These are phyloP conservation scores for Megalurothrips usitatus DNA, from an alignment of 2,888 invertebrate genomes.

Conservation along the genomic window DNA sequence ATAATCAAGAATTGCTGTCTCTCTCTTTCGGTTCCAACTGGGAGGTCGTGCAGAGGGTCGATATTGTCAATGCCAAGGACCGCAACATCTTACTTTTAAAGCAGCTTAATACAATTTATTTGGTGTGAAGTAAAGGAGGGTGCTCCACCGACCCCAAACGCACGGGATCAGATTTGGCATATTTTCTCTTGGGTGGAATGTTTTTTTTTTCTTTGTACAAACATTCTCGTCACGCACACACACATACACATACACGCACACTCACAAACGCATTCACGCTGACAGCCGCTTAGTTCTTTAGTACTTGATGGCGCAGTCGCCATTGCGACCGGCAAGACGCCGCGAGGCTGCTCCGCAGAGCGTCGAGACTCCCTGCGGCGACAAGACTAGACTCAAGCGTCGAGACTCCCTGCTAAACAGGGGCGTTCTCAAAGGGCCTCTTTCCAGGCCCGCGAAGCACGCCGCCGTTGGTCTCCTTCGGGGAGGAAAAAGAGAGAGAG, in stretches of 20 bases:
- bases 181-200: conserved; percentile 8
- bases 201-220: conserved; percentile 5
- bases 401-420: no score
- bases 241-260: neutral
- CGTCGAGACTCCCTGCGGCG: no score
- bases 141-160: conserved; percentile 29
- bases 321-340: neutral
- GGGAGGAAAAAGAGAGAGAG: conserved; percentile 14
- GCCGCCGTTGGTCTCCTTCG: neutral
- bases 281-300: neutral
- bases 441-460: no score
- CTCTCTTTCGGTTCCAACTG: no score
- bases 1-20: no score
- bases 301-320: neutral
- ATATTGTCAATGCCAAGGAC: no score
- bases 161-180: conserved; percentile 9
- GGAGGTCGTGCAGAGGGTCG: no score
- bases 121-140: neutral
- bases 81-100: neutral
- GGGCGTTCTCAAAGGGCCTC: neutral
- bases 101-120: neutral
- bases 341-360: no score
- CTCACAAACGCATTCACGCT: neutral
- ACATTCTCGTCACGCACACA: neutral
- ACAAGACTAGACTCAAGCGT: no score